phyloP scores from a whole-genome alignment of 1,140 invertebrate genomes.

The Anastrepha ludens region DNA sequence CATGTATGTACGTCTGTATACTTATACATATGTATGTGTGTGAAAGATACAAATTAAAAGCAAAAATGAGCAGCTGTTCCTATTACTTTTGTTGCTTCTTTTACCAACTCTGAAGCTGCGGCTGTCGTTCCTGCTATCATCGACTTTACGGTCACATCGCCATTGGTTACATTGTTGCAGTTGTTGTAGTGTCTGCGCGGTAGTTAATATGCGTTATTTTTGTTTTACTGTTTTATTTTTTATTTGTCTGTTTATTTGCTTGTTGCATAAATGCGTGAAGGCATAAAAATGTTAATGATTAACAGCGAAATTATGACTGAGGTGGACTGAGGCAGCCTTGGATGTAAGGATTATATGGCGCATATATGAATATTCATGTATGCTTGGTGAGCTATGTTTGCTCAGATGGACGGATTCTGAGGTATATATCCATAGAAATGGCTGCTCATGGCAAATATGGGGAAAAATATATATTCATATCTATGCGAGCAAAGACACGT shows the following conservation, averaged over 20 bases:
- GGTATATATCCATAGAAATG: too few relatives aligned
- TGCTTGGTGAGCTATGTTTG: neutral
- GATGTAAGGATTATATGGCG: neutral
- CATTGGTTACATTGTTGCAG: neutral
- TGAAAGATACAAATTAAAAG: neutral
- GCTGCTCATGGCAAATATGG: too few relatives aligned
- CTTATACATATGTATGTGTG: neutral
- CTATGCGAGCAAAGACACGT: too few relatives aligned
- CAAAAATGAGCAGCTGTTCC: neutral
- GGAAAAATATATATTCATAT: too few relatives aligned
- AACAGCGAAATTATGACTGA: conserved; percentile 22
- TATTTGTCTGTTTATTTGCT: conserved; percentile 18
- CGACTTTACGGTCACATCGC: neutral
- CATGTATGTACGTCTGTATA: neutral
- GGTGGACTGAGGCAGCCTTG: neutral
- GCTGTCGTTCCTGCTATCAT: neutral
- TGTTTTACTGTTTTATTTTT: neutral
- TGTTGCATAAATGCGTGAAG: conserved; percentile 10
- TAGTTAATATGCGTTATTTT: conserved; percentile 6
- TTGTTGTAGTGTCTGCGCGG: neutral
- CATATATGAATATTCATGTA: neutral
- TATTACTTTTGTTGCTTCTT: neutral
- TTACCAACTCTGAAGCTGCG: neutral
- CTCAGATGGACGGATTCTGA: neutral
- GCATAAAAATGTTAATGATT: conserved; percentile 43